A percentile compares a stretch with the other conserved stretches of the same genome.
phyloP scores from a whole-genome alignment of 2,888 invertebrate genomes.

The Diaprepes abbreviatus region DNA sequence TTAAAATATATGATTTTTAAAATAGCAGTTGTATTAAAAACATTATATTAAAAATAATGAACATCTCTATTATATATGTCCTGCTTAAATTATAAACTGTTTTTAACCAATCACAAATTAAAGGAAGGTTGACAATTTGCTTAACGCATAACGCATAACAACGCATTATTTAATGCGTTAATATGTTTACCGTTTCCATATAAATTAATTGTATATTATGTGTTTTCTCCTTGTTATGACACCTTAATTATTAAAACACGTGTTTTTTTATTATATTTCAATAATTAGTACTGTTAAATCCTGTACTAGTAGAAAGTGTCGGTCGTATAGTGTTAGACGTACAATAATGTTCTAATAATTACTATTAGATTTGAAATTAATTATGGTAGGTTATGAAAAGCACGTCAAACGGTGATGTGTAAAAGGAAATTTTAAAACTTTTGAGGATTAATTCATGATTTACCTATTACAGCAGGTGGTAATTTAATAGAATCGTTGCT shows the following conservation, averaged over 20 bases:
- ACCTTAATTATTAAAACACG: not conserved
- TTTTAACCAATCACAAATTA: no score
- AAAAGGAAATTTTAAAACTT: slow-evolving; percentile 28
- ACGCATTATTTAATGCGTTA: no score
- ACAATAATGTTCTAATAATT: slow-evolving; percentile 45
- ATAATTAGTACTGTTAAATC: slow-evolving; percentile 34
- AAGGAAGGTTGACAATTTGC: no score
- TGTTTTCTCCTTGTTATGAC: no score
- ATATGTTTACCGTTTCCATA: no score
- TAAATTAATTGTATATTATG: no score
- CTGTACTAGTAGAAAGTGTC: slow-evolving; percentile 26
- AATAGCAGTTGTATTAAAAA: no score
- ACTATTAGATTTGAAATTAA: slow-evolving; percentile 45
- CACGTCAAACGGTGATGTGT: slow-evolving; percentile 34
- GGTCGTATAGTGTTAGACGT: slow-evolving; percentile 23
- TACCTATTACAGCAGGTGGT: slow-evolving; percentile 26
- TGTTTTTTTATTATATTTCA: not conserved
- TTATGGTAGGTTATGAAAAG: slow-evolving; percentile 34
- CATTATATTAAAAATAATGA: no score
- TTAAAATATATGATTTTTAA: no score
- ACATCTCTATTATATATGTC: no score
- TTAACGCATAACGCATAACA: no score
- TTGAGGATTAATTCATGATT: slow-evolving; percentile 21
- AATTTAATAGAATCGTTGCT: slow-evolving; percentile 26
- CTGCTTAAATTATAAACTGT: no score